These are phyloP conservation scores for Mugil cephalus DNA, from an alignment of 2,113 vertebrate genomes.

Conservation along the genomic window DNA sequence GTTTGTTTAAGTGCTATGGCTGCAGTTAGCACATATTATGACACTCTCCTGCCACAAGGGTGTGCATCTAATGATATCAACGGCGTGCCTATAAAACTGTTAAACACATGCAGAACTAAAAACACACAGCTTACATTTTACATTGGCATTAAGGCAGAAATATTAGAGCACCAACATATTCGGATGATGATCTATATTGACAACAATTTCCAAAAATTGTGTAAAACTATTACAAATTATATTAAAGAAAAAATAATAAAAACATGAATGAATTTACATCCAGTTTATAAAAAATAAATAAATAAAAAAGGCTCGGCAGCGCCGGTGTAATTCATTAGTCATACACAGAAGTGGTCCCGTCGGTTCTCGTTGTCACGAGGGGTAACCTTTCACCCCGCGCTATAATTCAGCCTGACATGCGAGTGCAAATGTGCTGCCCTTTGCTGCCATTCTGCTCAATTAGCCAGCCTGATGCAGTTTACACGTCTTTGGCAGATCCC, in stretches of 20 bases:
- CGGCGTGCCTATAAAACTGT: no score
- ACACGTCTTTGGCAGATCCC: constrained; percentile 66
- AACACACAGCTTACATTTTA: neutral
- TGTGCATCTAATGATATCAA: constrained; percentile 20
- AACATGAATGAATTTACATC: neutral
- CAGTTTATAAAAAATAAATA: neutral
- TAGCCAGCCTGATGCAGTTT: constrained; percentile 64
- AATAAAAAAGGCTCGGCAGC: neutral
- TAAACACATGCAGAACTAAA: neutral
- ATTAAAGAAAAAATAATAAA: neutral
- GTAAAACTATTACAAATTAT: neutral
- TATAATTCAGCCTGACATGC: constrained; percentile 36
- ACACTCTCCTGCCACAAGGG: constrained; percentile 49
- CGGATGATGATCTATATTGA: no score
- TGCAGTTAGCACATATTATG: neutral
- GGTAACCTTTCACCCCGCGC: constrained; percentile 9
- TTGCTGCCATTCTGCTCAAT: constrained; percentile 59
- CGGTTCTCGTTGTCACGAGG: constrained; percentile 27
- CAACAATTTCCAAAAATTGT: no score
- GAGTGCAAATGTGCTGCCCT: constrained; percentile 38
- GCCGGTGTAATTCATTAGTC: constrained; percentile 16
- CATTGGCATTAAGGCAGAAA: neutral
- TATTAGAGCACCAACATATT: neutral
- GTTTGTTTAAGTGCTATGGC: no score
- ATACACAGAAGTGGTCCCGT: neutral